Conservation (phyloP, 1,140 invertebrate genomes). For the Nephotettix cincticeps region DNA sequence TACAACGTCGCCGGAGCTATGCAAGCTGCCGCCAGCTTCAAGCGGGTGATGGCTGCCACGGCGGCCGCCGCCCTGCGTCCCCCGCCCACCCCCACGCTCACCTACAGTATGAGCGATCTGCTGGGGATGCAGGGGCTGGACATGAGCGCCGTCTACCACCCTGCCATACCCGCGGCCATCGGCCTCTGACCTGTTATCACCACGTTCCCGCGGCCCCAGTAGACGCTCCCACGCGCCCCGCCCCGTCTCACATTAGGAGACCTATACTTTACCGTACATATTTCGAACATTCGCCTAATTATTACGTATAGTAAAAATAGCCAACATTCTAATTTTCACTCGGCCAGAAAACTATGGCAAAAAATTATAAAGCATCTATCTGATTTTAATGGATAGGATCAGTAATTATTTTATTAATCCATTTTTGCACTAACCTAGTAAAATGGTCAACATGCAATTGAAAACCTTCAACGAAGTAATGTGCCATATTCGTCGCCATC, state of each 20-base stretch:
- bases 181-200: constrained; percentile 68
- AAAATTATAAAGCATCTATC: too few species aligned
- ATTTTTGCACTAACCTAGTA: too few species aligned
- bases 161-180: constrained; percentile 55
- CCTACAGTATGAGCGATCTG: constrained; percentile 67
- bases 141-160: constrained; percentile 59
- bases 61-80: constrained; percentile 47
- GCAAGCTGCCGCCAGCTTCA: constrained; percentile 53
- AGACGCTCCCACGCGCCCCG: too few species aligned
- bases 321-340: too few species aligned
- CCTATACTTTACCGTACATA: too few species aligned
- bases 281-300: too few species aligned
- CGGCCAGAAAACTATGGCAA: too few species aligned
- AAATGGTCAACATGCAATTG: too few species aligned
- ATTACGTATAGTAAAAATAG: too few species aligned
- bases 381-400: too few species aligned
- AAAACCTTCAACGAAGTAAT: background rate
- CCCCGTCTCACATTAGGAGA: too few species aligned
- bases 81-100: constrained; percentile 53
- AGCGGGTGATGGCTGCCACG: constrained; percentile 48
- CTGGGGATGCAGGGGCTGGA: constrained; percentile 65
- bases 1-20: constrained; percentile 55
- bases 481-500: background rate
- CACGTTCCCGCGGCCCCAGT: constrained; percentile 56
- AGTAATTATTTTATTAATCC: too few species aligned